These are phyloP conservation scores for Agriopis leucophaearia DNA, from an alignment of 2,888 invertebrate species.

Conservation along the genomic window DNA sequence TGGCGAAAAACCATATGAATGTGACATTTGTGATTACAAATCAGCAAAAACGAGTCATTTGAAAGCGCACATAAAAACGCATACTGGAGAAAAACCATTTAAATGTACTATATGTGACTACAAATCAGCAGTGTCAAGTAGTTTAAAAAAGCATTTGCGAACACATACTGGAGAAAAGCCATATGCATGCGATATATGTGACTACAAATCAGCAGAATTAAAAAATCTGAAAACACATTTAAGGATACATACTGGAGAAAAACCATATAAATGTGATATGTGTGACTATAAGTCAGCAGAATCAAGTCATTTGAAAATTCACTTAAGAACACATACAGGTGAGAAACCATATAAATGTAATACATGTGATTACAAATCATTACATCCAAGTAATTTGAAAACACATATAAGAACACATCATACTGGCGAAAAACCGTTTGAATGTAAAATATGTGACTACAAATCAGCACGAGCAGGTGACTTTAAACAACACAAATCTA, in stretches of 20 bases:
- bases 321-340: slow-evolving; percentile 1
- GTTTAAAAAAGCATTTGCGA: slow-evolving; percentile 1
- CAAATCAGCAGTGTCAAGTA: not conserved
- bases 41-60: not conserved
- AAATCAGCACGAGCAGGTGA: not conserved
- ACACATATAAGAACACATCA: slow-evolving; percentile 1
- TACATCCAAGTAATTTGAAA: slow-evolving; percentile 3
- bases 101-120: not conserved
- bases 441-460: not conserved
- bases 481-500: not conserved
- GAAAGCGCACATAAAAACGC: not conserved
- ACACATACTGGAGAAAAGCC: slow-evolving; percentile 3
- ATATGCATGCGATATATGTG: not conserved
- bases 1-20: slow-evolving; percentile 10
- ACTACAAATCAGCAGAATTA: not conserved
- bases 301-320: not conserved
- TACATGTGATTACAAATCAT: slow-evolving; percentile 2
- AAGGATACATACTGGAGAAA: not conserved
- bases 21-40: not conserved
- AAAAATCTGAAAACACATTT: not conserved
- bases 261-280: slow-evolving; percentile 1
- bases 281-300: slow-evolving; percentile 4
- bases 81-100: not conserved
- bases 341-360: slow-evolving; percentile 7
- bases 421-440: not conserved